These are phyloP conservation scores for Sinohyriopsis cumingii DNA, from an alignment of 2,888 invertebrate species.

Conservation along the genomic window DNA sequence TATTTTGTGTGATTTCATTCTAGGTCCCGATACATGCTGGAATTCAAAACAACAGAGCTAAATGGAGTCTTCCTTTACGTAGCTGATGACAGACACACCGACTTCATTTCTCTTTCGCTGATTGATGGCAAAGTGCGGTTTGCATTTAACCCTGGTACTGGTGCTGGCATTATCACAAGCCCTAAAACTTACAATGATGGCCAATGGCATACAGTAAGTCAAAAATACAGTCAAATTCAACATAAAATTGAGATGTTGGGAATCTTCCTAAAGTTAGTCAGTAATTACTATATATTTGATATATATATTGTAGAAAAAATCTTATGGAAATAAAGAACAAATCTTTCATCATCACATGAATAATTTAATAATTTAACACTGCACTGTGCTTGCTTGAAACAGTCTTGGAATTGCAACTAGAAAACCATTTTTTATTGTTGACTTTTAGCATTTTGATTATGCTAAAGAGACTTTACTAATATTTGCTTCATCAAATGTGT, in stretches of 20 bases:
- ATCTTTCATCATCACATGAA: too few species aligned
- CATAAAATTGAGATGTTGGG: background rate
- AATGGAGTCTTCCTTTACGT: constrained; percentile 89
- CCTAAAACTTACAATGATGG: constrained; percentile 85
- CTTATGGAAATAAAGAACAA: too few species aligned
- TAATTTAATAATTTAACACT: too few species aligned
- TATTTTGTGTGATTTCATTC: background rate
- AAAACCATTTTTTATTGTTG: too few species aligned
- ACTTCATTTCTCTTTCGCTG: constrained; percentile 89
- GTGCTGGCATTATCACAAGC: constrained; percentile 81
- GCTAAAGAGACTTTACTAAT: too few species aligned
- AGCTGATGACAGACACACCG: constrained; percentile 78
- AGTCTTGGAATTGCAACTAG: too few species aligned
- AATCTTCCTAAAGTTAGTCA: too few species aligned
- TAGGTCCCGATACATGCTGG: constrained; percentile 83
- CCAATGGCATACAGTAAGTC: constrained; percentile 89
- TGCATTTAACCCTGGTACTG: constrained; percentile 90
- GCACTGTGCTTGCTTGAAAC: too few species aligned
- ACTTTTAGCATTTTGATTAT: too few species aligned
- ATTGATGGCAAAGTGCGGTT: constrained; percentile 86
- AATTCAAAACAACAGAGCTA: constrained; percentile 83
- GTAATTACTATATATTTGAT: too few species aligned
- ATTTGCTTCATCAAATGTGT: too few species aligned
- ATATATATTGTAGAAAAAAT: too few species aligned
- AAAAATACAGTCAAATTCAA: background rate